Evolutionary conservation across 2,888 invertebrate genomes (phyloP).

Genomic region (Troglohyphantes excavatus): DNA sequence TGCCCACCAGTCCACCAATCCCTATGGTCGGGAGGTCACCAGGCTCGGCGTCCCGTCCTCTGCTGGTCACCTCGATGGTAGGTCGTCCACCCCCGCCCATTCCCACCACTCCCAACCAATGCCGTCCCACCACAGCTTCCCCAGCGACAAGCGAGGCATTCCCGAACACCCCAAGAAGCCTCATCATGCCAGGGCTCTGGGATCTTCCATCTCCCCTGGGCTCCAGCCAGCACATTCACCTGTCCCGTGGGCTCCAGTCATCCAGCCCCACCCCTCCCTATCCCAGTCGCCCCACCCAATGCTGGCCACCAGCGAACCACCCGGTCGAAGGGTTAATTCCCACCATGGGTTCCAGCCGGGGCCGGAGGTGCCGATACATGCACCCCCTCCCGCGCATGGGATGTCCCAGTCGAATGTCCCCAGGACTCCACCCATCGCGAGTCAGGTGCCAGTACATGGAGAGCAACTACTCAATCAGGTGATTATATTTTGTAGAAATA

Average conservation of each 20-base stretch:
- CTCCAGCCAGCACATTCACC: constrained; percentile 54
- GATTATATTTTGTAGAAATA: too few species aligned
- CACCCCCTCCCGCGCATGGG: constrained; percentile 79
- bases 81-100: constrained; percentile 72
- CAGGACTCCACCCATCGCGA: constrained; percentile 88
- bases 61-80: constrained; percentile 64
- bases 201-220: constrained; percentile 68
- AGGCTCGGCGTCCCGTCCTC: constrained; percentile 67
- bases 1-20: constrained; percentile 79
- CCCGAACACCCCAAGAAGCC: constrained; percentile 55
- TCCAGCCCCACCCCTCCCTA: constrained; percentile 43
- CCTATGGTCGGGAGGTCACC: constrained; percentile 36
- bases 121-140: constrained; percentile 50
- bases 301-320: constrained; percentile 37
- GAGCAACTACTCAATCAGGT: constrained; percentile 91
- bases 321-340: constrained; percentile 34
- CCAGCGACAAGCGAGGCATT: constrained; percentile 38
- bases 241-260: constrained; percentile 37
- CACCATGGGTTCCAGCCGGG: constrained; percentile 73
- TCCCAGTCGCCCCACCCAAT: constrained; percentile 57
- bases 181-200: constrained; percentile 63
- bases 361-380: constrained; percentile 73
- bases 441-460: constrained; percentile 91
- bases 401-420: constrained; percentile 82
- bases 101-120: constrained; percentile 70